Base-by-base conservation (phyloP, 2,113 vertebrate species). In the Bagarius yarrelli region DNA sequence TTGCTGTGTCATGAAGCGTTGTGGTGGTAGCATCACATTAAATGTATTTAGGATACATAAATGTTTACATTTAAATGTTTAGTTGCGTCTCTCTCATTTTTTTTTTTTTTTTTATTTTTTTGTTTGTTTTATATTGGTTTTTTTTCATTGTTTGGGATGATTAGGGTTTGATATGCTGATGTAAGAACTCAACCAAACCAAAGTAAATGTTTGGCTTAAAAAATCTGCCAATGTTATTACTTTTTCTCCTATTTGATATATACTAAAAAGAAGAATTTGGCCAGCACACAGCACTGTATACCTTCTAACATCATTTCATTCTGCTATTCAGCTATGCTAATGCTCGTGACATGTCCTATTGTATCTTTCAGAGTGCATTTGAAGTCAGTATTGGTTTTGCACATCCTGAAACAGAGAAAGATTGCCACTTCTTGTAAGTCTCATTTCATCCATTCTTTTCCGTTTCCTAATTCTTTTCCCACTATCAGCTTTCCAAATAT, bases 401-500 rank as follows among this genome's bases (percentile, higher is more conserved):
- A 73, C 98, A 98, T 89, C 90, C 94, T 53, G 95, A 96, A 87
- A 97, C 96, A 19, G 95, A 96, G 0, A 86, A 91, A 23, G 98
- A 98, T 91, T 99, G 98, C 88, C 94, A 93, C 91, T 99, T 99
- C 91, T 93, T 99, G 97, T 98, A 94, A 94, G 97, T 95, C 23
- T 40, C 14, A 5, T 94, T 30, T 55, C 19, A 23, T 23, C 32
- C 5, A 34, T 63, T 14, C 82, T 5, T 40, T 57, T 34, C 21
- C 25, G 56, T 3, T 1, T 70, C n/a, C 47, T 47, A 47, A 40
- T 16, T 8, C 61, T 52, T 8, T 47, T 69, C 4, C 59, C 34
- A 9, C 72, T 12, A 36, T 19, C 40, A n/a, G 6, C 27, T 56
- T 59, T 72, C 11, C 5, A 23, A 14, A 47, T n/a, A 25, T 2